Evolutionary conservation across 2,888 invertebrate species (phyloP).

Genomic region (Carcina quercana): DNA sequence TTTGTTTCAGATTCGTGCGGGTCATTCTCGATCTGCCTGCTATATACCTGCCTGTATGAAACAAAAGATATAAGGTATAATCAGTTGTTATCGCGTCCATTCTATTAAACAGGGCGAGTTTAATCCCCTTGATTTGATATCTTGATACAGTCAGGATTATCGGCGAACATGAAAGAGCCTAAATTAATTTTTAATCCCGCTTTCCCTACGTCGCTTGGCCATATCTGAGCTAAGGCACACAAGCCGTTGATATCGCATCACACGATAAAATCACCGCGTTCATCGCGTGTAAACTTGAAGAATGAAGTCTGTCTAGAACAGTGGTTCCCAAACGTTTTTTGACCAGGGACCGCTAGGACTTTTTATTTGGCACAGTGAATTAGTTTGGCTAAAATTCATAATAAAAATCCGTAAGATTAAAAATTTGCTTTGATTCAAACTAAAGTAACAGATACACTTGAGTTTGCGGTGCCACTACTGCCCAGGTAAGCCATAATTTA

Average conservation of each 20-base stretch:
- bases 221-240: slow-evolving; percentile 38
- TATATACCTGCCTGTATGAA: too few relatives aligned
- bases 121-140: slow-evolving; percentile 69
- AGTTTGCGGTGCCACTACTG: too few relatives aligned
- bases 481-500: too few relatives aligned
- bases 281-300: slow-evolving; percentile 2
- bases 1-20: too few relatives aligned
- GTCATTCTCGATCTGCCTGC: too few relatives aligned
- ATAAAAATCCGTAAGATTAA: too few relatives aligned
- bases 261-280: slow-evolving; percentile 7
- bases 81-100: slow-evolving; percentile 59
- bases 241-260: slow-evolving; percentile 2
- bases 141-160: slow-evolving; percentile 68
- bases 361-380: too few relatives aligned
- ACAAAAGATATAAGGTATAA: slow-evolving; percentile 52
- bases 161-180: slow-evolving; percentile 69
- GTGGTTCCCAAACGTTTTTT: too few relatives aligned
- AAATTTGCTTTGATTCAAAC: too few relatives aligned
- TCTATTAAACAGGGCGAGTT: slow-evolving; percentile 62
- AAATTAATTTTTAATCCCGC: slow-evolving; percentile 71
- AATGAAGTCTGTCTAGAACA: neutral
- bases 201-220: slow-evolving; percentile 51
- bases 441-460: too few relatives aligned
- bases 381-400: too few relatives aligned
- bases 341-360: too few relatives aligned